Conservation (phyloP, 2,888 invertebrate species). For the Perizoma affinitatum region DNA sequence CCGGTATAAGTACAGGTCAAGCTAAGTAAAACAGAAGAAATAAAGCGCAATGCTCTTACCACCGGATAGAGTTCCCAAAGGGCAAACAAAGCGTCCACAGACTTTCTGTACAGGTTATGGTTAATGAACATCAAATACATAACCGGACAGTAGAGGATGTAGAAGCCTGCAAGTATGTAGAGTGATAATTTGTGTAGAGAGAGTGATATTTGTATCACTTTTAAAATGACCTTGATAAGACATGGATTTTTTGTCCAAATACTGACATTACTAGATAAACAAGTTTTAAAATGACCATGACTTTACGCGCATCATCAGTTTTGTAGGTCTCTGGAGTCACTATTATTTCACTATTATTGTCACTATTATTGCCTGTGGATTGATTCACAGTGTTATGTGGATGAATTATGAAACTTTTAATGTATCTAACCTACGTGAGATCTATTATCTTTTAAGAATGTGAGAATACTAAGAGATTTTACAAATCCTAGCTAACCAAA, state of each 20-base stretch:
- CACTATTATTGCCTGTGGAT: neutral
- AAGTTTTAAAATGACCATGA: neutral
- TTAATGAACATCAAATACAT: slow-evolving; percentile 88
- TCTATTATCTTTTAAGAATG: no score
- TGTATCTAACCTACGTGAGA: no score
- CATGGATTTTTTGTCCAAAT: no score
- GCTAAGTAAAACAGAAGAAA: no score
- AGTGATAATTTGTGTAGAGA: no score
- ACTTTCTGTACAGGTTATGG: slow-evolving; percentile 86
- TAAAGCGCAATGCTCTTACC: slow-evolving; percentile 72
- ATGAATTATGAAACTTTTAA: neutral
- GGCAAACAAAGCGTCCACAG: slow-evolving; percentile 89
- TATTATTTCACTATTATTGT: neutral
- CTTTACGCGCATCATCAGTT: slow-evolving; percentile 4
- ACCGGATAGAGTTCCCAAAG: slow-evolving; percentile 93
- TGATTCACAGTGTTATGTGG: neutral
- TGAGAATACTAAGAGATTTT: no score
- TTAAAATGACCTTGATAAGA: no score
- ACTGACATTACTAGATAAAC: no score
- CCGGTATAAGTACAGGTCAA: no score
- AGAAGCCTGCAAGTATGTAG: slow-evolving; percentile 77
- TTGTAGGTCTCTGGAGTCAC: neutral
- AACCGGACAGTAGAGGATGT: slow-evolving; percentile 86
- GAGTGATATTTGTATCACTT: no score
- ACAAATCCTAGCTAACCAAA: no score